phyloP scores from a whole-genome alignment of 1,140 invertebrate species.

The Microvelia longipes region DNA sequence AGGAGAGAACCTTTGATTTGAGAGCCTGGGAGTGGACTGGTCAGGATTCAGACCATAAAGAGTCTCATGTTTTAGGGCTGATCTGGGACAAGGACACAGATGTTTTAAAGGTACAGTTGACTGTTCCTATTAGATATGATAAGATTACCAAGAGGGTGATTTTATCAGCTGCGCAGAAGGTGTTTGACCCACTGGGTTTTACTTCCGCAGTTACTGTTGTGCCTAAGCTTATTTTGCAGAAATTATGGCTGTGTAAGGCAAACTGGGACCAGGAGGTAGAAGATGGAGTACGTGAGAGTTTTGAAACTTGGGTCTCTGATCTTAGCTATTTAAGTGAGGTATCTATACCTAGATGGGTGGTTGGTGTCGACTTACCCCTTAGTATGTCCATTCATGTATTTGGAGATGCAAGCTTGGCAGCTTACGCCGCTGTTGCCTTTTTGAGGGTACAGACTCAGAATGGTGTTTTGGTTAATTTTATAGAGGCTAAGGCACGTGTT shows the following conservation, averaged over 20 bases:
- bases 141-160: not conserved
- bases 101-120: no score
- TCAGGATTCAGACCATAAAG: not conserved
- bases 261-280: constrained; percentile 19
- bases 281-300: not conserved
- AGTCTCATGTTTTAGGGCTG: constrained; percentile 11
- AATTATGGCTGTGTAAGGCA: constrained; percentile 17
- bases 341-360: not conserved
- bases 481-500: constrained; percentile 21
- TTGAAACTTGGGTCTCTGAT: not conserved
- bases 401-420: constrained; percentile 24
- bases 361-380: not conserved
- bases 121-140: no score
- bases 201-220: constrained; percentile 20
- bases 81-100: constrained; percentile 19
- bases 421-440: constrained; percentile 23
- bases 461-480: constrained; percentile 1
- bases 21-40: constrained; percentile 15
- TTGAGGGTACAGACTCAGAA: constrained; percentile 7
- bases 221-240: constrained; percentile 24
- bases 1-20: constrained; percentile 14
- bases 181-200: constrained; percentile 28
- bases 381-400: constrained; percentile 24
- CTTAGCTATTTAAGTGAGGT: not conserved
- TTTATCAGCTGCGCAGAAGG: not conserved